Evolutionary conservation across 2,797 vertebrate genomes (phyloP), one percentile per base, ranked within the genome.

Genomic region (Lithobates pipiens): DNA sequence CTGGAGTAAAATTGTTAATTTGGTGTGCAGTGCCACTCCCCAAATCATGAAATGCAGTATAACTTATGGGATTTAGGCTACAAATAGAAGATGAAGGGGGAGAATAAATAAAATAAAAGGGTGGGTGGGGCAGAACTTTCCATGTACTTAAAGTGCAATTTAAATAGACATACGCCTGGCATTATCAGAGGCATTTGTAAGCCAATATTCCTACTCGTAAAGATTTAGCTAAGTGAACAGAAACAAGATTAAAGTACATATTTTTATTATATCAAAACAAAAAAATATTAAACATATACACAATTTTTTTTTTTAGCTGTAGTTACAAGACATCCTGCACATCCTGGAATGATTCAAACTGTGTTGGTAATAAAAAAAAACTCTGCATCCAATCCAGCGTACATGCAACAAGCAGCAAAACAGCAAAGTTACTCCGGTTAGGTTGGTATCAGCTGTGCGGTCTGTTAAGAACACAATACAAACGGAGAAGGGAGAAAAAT

Each of bases 401-500:
- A 95, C 97, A 98, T 99, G 97, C 97, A 97, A 97, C 96, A 97
- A 97, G 95, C 95, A 96, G 96, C 94, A 96, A 94, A 95, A 96
- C 92, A 96, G 91, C 93, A 95, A 94, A 95, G 95, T 96, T 95
- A 97, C 92, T 95, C 93, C 93, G 92, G 94, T 96, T 95, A 96
- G 95, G 93, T 93, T 91, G 94, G 92, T 91, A 92, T 95, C 93
- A 96, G 95, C 92, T 96, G 95, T 95, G 95, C 93, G 94, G 94
- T 95, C 94, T 95, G 95, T 95, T 94, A 93, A 93, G 91, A 92
- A 91, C 93, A 94, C 91, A 96, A 95, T 91, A 94, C 92, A 95
- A 93, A 93, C 89, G 94, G 91, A 93, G 90, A 95, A 73, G 32
- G 71, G 5, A 21, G 11, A 94, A 54, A 54, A 91, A 93, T 91